Evolutionary conservation across 2,797 vertebrate species (phyloP).

Genomic region (Eremophila alpestris): DNA sequence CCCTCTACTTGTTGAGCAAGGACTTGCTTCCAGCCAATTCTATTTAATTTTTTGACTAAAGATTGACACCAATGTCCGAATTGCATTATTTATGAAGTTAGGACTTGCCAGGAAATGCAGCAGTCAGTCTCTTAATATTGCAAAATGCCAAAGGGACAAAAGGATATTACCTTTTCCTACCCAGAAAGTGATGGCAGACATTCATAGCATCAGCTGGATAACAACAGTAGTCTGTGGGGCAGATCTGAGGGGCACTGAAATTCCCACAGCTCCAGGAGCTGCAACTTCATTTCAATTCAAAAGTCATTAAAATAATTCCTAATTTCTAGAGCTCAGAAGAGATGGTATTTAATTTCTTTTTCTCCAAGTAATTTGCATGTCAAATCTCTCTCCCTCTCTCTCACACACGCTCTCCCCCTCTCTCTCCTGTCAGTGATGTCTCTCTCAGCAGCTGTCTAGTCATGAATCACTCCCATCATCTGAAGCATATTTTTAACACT

Average conservation of each 20-base stretch:
- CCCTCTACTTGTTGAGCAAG: background rate
- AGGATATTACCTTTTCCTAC: background rate
- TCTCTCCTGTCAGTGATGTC: conserved; percentile 48
- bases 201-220: background rate
- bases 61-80: background rate
- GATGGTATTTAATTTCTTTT: conserved; percentile 48
- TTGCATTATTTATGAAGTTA: background rate
- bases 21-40: background rate
- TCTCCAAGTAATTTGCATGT: conserved; percentile 48
- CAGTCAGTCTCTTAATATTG: background rate
- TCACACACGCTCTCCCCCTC: background rate
- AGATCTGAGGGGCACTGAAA: background rate
- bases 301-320: conserved; percentile 44
- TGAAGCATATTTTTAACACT: conserved; percentile 63
- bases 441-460: conserved; percentile 65
- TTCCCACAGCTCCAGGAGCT: background rate
- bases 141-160: background rate
- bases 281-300: conserved; percentile 3
- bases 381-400: conserved; percentile 27
- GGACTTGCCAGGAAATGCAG: background rate
- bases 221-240: background rate
- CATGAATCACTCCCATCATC: conserved; percentile 63
- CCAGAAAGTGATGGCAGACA: background rate
- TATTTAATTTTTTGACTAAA: background rate
- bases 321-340: conserved; percentile 21